phyloP scores from a whole-genome alignment of 2,888 invertebrate species.

The Pseudolycoriella hygida region DNA sequence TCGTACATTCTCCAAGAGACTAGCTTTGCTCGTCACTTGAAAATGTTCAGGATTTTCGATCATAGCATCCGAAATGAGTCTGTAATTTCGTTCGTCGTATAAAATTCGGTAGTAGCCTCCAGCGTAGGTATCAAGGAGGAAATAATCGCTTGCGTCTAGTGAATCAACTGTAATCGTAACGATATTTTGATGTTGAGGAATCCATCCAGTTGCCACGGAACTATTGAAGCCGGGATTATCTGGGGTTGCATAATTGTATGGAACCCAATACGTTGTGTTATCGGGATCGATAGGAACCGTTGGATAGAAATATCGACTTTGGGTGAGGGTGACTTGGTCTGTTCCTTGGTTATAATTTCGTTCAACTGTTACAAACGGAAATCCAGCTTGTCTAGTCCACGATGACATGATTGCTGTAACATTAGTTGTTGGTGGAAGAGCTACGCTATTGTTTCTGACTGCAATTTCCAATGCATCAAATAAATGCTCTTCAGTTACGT shows the following conservation, averaged over 20 bases:
- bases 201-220: constrained; percentile 15
- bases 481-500: too few relatives aligned
- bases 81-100: constrained; percentile 52
- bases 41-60: background rate
- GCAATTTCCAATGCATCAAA: too few relatives aligned
- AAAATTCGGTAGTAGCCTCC: constrained; percentile 43
- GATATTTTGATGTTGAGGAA: too few relatives aligned
- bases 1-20: background rate
- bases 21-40: background rate
- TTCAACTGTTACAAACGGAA: constrained; percentile 32
- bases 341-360: background rate
- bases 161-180: too few relatives aligned
- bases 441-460: too few relatives aligned
- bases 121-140: constrained; percentile 32
- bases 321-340: background rate
- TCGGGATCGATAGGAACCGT: background rate
- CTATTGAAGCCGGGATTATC: constrained; percentile 19
- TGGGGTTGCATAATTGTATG: constrained; percentile 20
- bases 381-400: constrained; percentile 37
- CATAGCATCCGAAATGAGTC: background rate
- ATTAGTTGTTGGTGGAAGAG: too few relatives aligned
- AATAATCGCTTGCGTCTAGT: constrained; percentile 20
- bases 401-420: constrained; percentile 15
- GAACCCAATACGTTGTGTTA: constrained; percentile 18
- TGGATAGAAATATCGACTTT: background rate